phyloP scores from a whole-genome alignment of 1,140 invertebrate species.

The Lerema accius region DNA sequence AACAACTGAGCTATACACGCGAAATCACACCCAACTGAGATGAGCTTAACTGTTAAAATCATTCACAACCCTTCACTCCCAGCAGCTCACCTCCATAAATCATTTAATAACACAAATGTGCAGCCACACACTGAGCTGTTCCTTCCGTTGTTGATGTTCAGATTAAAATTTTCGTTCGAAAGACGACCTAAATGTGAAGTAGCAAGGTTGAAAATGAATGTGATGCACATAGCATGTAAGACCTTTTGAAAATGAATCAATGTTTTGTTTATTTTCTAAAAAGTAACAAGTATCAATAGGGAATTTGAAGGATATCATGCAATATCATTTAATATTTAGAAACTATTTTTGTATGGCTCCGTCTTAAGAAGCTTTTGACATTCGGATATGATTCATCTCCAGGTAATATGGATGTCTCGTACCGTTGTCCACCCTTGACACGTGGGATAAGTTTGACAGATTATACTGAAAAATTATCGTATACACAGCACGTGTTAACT shows the following conservation, averaged over 20 bases:
- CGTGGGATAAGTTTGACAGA: conserved; percentile 72
- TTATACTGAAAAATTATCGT: conserved; percentile 64
- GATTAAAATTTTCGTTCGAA: conserved; percentile 38
- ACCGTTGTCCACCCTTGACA: conserved; percentile 74
- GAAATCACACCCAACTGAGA: conserved; percentile 51
- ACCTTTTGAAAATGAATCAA: conserved; percentile 36
- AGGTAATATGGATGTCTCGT: conserved; percentile 66
- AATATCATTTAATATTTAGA: conserved; percentile 32
- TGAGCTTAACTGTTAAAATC: conserved; percentile 53
- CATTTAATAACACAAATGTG: conserved; percentile 82
- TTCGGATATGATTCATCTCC: conserved; percentile 52
- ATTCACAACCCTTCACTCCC: conserved; percentile 39
- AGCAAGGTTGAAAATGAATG: conserved; percentile 34
- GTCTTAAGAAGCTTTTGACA: neutral
- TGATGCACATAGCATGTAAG: conserved; percentile 17
- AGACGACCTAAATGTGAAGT: conserved; percentile 35
- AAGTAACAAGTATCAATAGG: conserved; percentile 49
- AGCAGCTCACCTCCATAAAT: conserved; percentile 79
- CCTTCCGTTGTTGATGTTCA: conserved; percentile 73
- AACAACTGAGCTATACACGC: conserved; percentile 41
- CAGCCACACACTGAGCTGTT: conserved; percentile 78
- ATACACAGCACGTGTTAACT: conserved; percentile 33
- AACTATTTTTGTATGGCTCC: conserved; percentile 41
- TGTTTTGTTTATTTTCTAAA: conserved; percentile 45
- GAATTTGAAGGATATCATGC: conserved; percentile 40